Percentiles rank a stretch among this genome's conserved stretches.
Conservation (phyloP, 2,797 vertebrate species). For the Phrynocephalus guinanensis region DNA sequence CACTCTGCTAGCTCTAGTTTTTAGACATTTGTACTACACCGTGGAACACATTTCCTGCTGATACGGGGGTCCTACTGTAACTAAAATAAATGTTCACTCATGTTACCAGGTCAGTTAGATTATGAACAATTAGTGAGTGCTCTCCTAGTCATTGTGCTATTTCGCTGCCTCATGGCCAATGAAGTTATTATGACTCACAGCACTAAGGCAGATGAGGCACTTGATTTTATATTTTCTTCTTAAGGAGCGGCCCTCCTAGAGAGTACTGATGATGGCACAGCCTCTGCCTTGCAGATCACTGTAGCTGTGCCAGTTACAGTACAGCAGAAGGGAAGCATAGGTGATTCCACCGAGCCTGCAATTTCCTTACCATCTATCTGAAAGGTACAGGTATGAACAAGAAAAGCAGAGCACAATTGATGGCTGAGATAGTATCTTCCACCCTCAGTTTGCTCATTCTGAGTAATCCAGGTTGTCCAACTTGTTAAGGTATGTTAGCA, state of each 20-base stretch:
- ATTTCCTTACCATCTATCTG: not conserved
- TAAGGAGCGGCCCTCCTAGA: fast-evolving
- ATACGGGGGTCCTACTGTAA: no score
- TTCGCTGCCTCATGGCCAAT: not conserved
- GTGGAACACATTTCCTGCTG: no score
- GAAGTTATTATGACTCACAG: not conserved
- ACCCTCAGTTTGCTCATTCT: conserved; percentile 25
- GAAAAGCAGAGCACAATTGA: conserved; percentile 49
- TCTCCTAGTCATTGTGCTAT: not conserved
- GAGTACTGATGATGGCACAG: not conserved
- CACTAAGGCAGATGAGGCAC: not conserved
- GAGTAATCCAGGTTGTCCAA: conserved; percentile 42
- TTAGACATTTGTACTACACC: no score
- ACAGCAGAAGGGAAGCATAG: conserved; percentile 29
- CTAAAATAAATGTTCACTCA: not conserved
- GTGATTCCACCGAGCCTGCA: not conserved
- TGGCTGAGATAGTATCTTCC: conserved; percentile 45
- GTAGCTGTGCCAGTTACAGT: not conserved
- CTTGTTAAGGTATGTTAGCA: conserved; percentile 28
- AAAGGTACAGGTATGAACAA: conserved; percentile 50
- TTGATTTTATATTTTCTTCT: conserved; percentile 32
- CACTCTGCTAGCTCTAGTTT: no score
- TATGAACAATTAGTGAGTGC: not conserved
- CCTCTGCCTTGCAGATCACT: not conserved
- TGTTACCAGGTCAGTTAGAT: not conserved